Conservation (phyloP, 1,140 invertebrate genomes). For the Maconellicoccus hirsutus region DNA sequence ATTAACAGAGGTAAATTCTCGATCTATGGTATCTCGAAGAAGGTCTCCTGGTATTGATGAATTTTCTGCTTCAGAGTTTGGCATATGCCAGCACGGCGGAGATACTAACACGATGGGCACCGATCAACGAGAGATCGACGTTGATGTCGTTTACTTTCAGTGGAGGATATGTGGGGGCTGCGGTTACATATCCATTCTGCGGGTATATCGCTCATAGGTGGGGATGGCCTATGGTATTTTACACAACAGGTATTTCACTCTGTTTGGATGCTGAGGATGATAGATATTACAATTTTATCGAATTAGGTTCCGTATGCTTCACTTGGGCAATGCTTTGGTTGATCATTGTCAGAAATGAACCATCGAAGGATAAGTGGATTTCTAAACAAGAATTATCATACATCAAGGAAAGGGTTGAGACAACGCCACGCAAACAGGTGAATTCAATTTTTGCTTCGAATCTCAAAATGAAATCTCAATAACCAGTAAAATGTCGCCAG, state of each 20-base stretch:
- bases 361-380: background rate
- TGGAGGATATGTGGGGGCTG: constrained; percentile 69
- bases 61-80: constrained; percentile 71
- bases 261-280: background rate
- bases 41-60: too few relatives aligned
- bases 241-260: constrained; percentile 57
- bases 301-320: background rate
- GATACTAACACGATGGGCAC: constrained; percentile 77
- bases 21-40: too few relatives aligned
- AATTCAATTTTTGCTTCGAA: too few relatives aligned
- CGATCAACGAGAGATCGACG: constrained; percentile 62
- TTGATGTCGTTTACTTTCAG: constrained; percentile 67
- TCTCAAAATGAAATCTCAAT: too few relatives aligned
- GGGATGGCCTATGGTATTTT: constrained; percentile 81
- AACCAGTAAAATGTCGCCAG: too few relatives aligned
- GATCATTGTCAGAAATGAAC: background rate
- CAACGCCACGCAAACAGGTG: background rate
- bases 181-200: constrained; percentile 64
- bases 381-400: background rate
- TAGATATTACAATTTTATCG: background rate
- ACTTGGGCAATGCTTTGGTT: background rate
- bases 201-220: constrained; percentile 55
- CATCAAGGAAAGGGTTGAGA: background rate
- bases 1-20: too few relatives aligned
- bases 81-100: constrained; percentile 82